Conservation (phyloP, 2,113 vertebrate genomes). For the Chunga burmeisteri region DNA sequence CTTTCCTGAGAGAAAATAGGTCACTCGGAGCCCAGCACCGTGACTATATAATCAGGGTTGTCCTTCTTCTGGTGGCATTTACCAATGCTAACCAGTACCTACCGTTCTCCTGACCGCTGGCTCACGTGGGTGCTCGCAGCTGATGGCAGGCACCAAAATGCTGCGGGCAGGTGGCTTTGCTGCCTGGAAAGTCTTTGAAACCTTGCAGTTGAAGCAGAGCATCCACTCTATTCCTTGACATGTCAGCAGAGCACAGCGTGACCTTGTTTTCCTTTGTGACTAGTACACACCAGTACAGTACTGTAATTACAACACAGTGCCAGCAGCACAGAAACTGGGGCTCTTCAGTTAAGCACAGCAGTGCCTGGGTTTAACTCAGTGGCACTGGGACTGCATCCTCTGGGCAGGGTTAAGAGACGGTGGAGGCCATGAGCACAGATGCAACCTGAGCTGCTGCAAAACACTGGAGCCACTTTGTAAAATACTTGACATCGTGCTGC, state of each 20-base stretch:
- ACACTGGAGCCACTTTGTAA: neutral
- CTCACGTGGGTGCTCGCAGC: neutral
- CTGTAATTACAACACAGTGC: neutral
- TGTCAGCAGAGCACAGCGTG: rapidly evolving
- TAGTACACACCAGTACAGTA: rapidly evolving
- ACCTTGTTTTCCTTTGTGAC: neutral
- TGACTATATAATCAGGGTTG: neutral
- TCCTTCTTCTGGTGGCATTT: neutral
- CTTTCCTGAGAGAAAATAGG: neutral
- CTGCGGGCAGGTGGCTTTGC: neutral
- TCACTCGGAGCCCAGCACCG: neutral
- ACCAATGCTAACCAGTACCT: neutral
- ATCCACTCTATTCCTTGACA: neutral
- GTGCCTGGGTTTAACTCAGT: neutral
- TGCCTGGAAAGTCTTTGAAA: neutral
- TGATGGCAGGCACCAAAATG: neutral
- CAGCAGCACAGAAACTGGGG: neutral
- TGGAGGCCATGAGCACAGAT: neutral
- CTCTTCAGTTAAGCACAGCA: neutral
- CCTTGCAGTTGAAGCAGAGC: neutral
- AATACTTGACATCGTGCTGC: neutral
- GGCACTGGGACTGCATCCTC: neutral
- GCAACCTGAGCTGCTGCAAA: neutral
- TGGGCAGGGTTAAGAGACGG: neutral
- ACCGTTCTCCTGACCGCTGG: neutral